phyloP scores from a whole-genome alignment of 1,140 invertebrate species.

The Lepidurus packardi region DNA sequence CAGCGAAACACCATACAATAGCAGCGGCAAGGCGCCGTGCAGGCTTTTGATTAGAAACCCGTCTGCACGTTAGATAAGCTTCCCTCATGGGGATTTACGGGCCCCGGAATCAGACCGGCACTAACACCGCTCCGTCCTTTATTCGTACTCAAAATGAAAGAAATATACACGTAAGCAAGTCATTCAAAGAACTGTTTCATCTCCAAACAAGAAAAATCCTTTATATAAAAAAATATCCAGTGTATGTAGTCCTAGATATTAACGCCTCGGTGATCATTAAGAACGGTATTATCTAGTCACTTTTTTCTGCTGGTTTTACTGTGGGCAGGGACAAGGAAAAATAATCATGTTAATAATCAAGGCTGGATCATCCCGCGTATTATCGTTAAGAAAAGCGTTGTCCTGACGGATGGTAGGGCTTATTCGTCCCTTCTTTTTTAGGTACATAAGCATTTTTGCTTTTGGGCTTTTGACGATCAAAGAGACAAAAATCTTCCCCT shows the following conservation, averaged over 20 bases:
- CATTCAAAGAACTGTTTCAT: too few relatives aligned
- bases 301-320: too few relatives aligned
- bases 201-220: too few relatives aligned
- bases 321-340: too few relatives aligned
- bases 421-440: too few relatives aligned
- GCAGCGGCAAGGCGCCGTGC: background rate
- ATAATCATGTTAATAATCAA: background rate
- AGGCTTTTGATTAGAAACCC: slow-evolving; percentile 6
- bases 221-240: too few relatives aligned
- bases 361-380: background rate
- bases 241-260: too few relatives aligned
- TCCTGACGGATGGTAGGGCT: background rate
- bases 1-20: background rate
- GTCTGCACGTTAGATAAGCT: slow-evolving; percentile 10
- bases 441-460: too few relatives aligned
- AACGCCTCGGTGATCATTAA: too few relatives aligned
- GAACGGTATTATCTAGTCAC: too few relatives aligned
- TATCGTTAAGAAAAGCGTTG: background rate
- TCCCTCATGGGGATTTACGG: background rate
- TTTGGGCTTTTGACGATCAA: too few relatives aligned
- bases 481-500: background rate
- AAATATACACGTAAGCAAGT: too few relatives aligned
- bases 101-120: slow-evolving; percentile 8
- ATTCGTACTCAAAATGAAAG: background rate
- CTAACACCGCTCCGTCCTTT: background rate